Percentiles rank a stretch among this genome's conserved stretches.
Evolutionary conservation across 2,888 invertebrate genomes (phyloP).

Genomic region (Desoria tigrina): DNA sequence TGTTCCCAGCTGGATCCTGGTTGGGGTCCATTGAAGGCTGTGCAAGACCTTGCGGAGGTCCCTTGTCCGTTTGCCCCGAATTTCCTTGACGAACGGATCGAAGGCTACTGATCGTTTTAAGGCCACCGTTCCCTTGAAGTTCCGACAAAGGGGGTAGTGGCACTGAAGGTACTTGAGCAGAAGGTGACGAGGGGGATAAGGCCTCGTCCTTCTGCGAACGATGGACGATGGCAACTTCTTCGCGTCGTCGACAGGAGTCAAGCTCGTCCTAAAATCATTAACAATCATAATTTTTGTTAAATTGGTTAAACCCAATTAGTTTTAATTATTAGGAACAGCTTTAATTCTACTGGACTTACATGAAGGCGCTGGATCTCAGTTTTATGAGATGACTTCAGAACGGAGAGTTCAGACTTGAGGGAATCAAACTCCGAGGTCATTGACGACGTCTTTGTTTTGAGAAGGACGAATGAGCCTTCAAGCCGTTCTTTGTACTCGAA

Average conservation of each 20-base stretch:
- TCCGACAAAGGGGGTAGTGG: constrained; percentile 6
- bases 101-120: constrained; percentile 34
- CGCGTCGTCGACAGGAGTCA: constrained; percentile 37
- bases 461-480: constrained; percentile 43
- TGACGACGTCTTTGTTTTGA: constrained; percentile 45
- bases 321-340: neutral
- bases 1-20: constrained; percentile 49
- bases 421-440: constrained; percentile 32
- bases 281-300: neutral
- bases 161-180: constrained; percentile 17
- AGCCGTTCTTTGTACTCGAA: constrained; percentile 51
- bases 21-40: constrained; percentile 50
- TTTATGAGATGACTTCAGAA: constrained; percentile 31
- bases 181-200: constrained; percentile 16
- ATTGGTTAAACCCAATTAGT: no score
- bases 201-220: constrained; percentile 32
- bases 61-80: constrained; percentile 15
- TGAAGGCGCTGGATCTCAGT: constrained; percentile 45
- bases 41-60: constrained; percentile 20
- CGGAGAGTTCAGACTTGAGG: constrained; percentile 40
- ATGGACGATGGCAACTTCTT: constrained; percentile 38
- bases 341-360: no score
- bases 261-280: constrained; percentile 36
- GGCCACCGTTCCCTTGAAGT: constrained; percentile 7
- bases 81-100: neutral